Conservation (phyloP, 2,113 vertebrate genomes). For the Euleptes europaea region DNA sequence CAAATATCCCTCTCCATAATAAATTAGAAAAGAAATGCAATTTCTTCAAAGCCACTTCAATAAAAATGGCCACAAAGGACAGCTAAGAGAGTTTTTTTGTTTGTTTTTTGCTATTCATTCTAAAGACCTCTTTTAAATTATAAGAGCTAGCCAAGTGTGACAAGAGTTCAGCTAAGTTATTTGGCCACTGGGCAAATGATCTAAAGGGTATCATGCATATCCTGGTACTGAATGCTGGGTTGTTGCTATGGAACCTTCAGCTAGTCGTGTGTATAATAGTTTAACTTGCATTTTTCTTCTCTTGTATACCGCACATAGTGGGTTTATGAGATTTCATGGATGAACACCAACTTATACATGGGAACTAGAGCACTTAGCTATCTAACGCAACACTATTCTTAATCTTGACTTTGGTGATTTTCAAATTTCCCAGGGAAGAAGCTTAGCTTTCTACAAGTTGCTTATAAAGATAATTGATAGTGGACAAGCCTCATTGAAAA, state of each 20-base stretch:
- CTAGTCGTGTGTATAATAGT: neutral
- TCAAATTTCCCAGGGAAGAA: neutral
- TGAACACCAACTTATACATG: neutral
- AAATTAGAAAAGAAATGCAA: slow-evolving; percentile 34
- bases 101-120: neutral
- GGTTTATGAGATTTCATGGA: no score
- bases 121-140: neutral
- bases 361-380: neutral
- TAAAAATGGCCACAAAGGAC: neutral
- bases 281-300: neutral
- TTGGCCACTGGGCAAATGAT: neutral
- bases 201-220: neutral
- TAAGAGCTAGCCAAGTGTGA: neutral
- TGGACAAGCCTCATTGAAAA: neutral
- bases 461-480: neutral
- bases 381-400: neutral
- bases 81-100: neutral
- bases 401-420: neutral
- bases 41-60: slow-evolving; percentile 4
- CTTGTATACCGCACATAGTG: neutral
- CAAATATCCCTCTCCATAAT: slow-evolving; percentile 36
- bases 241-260: no score
- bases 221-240: no score
- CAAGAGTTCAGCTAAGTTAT: neutral
- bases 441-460: neutral